A percentile compares a stretch with the other conserved stretches of the same genome.
phyloP scores from a whole-genome alignment of 2,888 invertebrate genomes.

The Bombyx huttoni region DNA sequence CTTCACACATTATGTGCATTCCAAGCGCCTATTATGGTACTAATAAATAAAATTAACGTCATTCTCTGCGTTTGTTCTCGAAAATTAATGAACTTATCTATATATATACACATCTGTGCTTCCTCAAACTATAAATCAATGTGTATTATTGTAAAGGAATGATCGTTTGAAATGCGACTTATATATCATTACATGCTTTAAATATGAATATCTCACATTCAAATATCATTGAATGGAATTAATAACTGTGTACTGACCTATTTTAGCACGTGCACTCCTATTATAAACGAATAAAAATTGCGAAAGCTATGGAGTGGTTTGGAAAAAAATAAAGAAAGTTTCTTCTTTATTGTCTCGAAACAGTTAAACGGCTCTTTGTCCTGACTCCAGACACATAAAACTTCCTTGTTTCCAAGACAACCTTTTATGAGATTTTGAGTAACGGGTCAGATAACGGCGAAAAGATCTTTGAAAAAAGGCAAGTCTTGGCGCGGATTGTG shows the following conservation, averaged over 20 bases:
- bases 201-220: too few relatives aligned
- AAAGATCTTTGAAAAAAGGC: not conserved
- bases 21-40: not conserved
- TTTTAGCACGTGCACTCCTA: conserved; percentile 38
- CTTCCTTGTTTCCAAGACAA: conserved; percentile 35
- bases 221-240: too few relatives aligned
- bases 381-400: conserved; percentile 57
- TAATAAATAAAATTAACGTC: not conserved
- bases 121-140: too few relatives aligned
- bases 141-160: too few relatives aligned
- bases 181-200: too few relatives aligned
- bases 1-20: not conserved
- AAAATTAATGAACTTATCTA: too few relatives aligned
- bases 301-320: too few relatives aligned
- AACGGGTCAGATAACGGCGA: conserved; percentile 20
- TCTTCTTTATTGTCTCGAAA: conserved; percentile 40
- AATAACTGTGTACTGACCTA: conserved; percentile 22
- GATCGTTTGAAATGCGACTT: too few relatives aligned
- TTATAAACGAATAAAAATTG: too few relatives aligned
- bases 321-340: conserved; percentile 35
- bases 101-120: too few relatives aligned
- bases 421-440: conserved; percentile 34
- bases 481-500: not conserved
- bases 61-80: too few relatives aligned
- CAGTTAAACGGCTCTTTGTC: conserved; percentile 53